Base-by-base conservation (phyloP, 1,140 invertebrate genomes). In the Heterodera schachtii region DNA sequence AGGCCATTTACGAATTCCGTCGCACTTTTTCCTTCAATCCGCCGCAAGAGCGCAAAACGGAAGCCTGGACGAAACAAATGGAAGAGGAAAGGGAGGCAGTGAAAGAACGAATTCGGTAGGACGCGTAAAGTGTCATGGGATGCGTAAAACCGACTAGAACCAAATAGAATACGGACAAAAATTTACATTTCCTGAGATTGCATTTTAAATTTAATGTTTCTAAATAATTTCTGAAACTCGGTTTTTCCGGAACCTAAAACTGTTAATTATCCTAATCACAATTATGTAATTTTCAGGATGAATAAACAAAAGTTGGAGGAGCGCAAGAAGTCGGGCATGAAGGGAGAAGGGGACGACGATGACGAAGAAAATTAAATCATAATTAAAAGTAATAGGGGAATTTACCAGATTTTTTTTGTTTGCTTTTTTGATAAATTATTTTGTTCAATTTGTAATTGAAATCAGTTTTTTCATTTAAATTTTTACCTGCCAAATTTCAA, bases 321-420 rank as follows among this genome's bases (percentile, higher is more conserved):
- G 60, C 73, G 73, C 8, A 75, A 19, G 46, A 75, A 9, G 73
- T 57, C 60, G 73, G 60, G 8, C 41, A 75, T 43, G 73, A 44
- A 44, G 46, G 43, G 60, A 43, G 43, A 75, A 1, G 44, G 9
- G 31, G 11, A 47, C 1, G 73, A 75, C 5, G 73, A 75, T 13
- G 73, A 75, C n/a, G 73, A 74, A 9, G 21, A 74, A 49, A 9
- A 49, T 9, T 49, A 9, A 49, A 9, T 6, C 9, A 49, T 49
- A 9, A 9, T 4, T 49, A 6, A n/a, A n/a, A n/a, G n/a, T n/a
- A n/a, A n/a, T n/a, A n/a, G n/a, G n/a, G n/a, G n/a, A n/a, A n/a
- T n/a, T n/a, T n/a, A n/a, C n/a, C n/a, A n/a, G n/a, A n/a, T 49
- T 49, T 9, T 49, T 49, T 49, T 49, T 49, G 47, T 49, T 49